Base-by-base conservation (phyloP, 2,888 invertebrate species). In the Meteorus cinctellus region DNA sequence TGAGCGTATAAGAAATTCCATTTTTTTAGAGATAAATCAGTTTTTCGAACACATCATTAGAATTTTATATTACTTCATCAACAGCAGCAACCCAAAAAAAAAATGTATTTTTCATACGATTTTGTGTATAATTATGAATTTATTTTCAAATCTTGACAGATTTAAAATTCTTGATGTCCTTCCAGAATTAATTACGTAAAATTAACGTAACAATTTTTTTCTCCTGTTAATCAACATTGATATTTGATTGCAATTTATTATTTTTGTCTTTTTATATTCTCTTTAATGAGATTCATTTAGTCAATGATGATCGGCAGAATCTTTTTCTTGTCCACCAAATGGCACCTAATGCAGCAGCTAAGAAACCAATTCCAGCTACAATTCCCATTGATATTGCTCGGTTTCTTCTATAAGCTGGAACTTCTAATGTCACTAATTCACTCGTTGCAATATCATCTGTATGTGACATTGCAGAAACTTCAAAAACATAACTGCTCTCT, bases 401-500 rank as follows among this genome's bases (percentile, higher is more conserved):
- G 88, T 94, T 92, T 77, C 93, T 93, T 79, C 93, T 92, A 88
- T 94, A 95, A 69, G 93, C 92, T 62, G 96, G 95, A 82, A 95
- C 94, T 78, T 91, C 91, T 75, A 95, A 90, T 76, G 91, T 90
- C 67, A 94, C 91, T 81, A 92, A 93, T 66, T 93, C 93, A 80
- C 94, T 92, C 63, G 92, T 91, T n/a, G 93, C 91, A 81, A 93
- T 91, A 81, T 92, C 93, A 84, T 92, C 92, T 74, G 92, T 92
- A 12, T 76, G 76, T 0, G 94, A 92, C 77, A 93, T 90, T 0
- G 96, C 94, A 78, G 92, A 88, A 76, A 97, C 95, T 89, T 94
- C 94, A 84, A 96, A 94, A 84, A 92, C 92, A 88, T 96, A 96
- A 71, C 91, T 92, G 82, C 91, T 92, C 81, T 96, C 96, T 85